phyloP scores from a whole-genome alignment of 2,113 vertebrate genomes.

The Archocentrus centrarchus region DNA sequence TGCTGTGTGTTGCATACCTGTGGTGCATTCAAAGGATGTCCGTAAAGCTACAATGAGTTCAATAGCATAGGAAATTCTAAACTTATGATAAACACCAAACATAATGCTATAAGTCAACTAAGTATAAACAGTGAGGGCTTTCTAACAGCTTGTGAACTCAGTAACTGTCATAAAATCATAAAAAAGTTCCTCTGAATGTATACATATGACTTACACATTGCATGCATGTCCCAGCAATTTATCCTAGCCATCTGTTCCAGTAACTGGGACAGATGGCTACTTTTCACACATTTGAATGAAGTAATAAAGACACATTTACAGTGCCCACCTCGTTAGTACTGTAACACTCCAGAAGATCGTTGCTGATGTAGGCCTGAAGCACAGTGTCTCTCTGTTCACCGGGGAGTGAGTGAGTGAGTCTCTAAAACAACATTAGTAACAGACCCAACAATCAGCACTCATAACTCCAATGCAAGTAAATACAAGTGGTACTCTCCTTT shows the following conservation, averaged over 20 bases:
- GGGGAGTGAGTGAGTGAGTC: slow-evolving; percentile 90
- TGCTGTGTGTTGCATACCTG: too few relatives aligned
- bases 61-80: too few relatives aligned
- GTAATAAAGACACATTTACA: background rate
- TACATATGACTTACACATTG: background rate
- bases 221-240: too few relatives aligned
- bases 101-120: too few relatives aligned
- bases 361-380: slow-evolving; percentile 92
- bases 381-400: slow-evolving; percentile 95
- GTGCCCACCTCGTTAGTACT: slow-evolving; percentile 70
- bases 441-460: background rate
- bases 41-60: too few relatives aligned
- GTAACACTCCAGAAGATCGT: slow-evolving; percentile 89
- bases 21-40: too few relatives aligned
- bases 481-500: background rate
- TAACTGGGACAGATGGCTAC: background rate
- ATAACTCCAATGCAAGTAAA: background rate
- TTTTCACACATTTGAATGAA: background rate
- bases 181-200: background rate
- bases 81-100: too few relatives aligned
- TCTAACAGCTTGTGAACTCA: too few relatives aligned
- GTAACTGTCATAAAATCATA: background rate
- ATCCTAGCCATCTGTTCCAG: background rate
- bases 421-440: slow-evolving; percentile 77
- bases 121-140: too few relatives aligned